A percentile compares a stretch with the other conserved stretches of the same genome.
Evolutionary conservation across 2,888 invertebrate species (phyloP).

Genomic region (Metalampra italica): DNA sequence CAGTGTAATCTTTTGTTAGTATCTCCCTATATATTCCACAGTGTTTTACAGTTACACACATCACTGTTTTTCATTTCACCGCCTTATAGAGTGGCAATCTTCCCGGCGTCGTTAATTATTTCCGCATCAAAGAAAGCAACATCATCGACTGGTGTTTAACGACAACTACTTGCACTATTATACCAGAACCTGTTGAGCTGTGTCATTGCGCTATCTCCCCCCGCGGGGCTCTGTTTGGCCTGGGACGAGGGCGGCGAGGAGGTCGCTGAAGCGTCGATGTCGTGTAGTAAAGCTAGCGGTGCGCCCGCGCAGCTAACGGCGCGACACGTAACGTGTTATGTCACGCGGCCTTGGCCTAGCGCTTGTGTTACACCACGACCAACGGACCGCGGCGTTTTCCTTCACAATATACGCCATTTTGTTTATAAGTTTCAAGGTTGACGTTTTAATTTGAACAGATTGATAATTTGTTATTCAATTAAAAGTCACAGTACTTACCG

Average conservation of each 20-base stretch:
- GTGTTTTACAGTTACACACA: constrained; percentile 7
- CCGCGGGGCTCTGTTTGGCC: constrained; percentile 9
- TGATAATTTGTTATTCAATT: background rate
- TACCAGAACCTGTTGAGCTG: constrained; percentile 5
- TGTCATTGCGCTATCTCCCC: background rate
- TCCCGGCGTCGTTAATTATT: constrained; percentile 9
- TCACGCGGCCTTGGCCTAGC: constrained; percentile 73
- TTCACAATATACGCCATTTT: constrained; percentile 16
- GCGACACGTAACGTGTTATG: constrained; percentile 50
- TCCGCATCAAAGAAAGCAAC: constrained; percentile 16
- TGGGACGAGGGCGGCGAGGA: background rate
- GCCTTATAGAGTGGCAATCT: constrained; percentile 6
- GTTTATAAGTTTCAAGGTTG: constrained; percentile 14
- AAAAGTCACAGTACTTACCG: no score
- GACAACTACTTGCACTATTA: constrained; percentile 11
- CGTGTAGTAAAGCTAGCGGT: constrained; percentile 9
- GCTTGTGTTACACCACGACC: constrained; percentile 42
- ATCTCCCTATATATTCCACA: background rate
- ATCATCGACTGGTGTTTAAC: constrained; percentile 13
- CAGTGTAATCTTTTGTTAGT: background rate
- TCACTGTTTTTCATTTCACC: constrained; percentile 7
- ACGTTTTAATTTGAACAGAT: background rate
- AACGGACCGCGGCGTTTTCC: constrained; percentile 37
- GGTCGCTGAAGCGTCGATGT: background rate
- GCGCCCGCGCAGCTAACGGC: constrained; percentile 39